Evolutionary conservation across 2,888 invertebrate species (phyloP).

Genomic region (Eurytoma adleriae): DNA sequence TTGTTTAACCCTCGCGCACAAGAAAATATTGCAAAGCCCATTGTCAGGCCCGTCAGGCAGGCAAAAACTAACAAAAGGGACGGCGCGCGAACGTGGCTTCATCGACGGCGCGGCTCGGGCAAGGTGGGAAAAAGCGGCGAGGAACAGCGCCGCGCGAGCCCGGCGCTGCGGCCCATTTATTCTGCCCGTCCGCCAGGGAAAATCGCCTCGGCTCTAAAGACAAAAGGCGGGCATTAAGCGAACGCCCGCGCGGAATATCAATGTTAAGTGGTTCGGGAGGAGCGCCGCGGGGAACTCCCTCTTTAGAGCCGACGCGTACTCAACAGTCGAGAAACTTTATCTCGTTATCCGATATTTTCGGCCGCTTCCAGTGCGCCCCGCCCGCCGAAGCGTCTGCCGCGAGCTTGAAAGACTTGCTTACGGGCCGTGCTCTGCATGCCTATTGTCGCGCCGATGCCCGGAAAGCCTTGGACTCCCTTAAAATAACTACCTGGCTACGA

Average conservation of each 20-base stretch:
- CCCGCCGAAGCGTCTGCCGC: background rate
- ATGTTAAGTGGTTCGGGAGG: conserved; percentile 58
- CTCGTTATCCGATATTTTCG: conserved; percentile 55
- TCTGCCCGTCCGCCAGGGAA: conserved; percentile 52
- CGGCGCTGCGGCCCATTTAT: conserved; percentile 59
- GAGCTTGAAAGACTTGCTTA: conserved; percentile 43
- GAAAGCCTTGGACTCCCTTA: background rate
- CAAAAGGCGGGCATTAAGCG: conserved; percentile 68
- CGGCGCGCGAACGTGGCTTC: background rate
- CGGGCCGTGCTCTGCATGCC: conserved; percentile 47
- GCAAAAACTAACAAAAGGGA: background rate
- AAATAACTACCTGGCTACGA: too few species aligned
- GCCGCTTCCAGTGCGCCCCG: background rate
- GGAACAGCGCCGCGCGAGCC: background rate
- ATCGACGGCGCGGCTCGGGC: background rate
- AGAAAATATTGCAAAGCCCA: too few species aligned
- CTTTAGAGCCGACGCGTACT: conserved; percentile 20
- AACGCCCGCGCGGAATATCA: conserved; percentile 66
- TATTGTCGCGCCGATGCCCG: conserved; percentile 23
- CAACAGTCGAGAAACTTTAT: conserved; percentile 51
- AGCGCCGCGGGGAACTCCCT: background rate
- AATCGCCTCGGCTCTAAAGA: conserved; percentile 62
- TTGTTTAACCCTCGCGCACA: too few species aligned
- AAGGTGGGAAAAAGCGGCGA: background rate
- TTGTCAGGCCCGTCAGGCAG: background rate